Conservation (phyloP, 2,888 invertebrate genomes). For the Eupithecia abbreviata region DNA sequence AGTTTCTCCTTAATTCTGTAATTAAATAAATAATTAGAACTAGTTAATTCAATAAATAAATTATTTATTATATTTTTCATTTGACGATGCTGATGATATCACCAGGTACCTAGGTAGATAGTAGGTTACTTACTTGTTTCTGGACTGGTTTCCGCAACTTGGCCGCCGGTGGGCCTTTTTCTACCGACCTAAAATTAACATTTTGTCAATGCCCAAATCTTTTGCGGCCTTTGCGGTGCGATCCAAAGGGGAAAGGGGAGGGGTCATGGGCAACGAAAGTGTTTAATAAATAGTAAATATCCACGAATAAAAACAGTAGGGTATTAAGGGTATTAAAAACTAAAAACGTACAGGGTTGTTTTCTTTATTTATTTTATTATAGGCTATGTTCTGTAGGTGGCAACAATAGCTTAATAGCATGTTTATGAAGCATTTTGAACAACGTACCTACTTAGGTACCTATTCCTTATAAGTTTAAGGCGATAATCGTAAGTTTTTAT, state of each 20-base stretch:
- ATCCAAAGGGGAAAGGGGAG: too few species aligned
- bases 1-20: too few species aligned
- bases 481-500: constrained; percentile 23
- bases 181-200: background rate
- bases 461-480: constrained; percentile 5
- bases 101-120: background rate
- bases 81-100: background rate
- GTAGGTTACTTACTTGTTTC: too few species aligned
- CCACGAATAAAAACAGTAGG: too few species aligned
- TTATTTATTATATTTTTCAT: background rate
- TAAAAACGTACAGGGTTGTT: background rate
- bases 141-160: too few species aligned
- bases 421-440: constrained; percentile 23
- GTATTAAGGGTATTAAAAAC: background rate
- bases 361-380: background rate
- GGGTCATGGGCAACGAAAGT: too few species aligned
- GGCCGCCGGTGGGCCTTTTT: too few species aligned
- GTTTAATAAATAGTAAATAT: background rate
- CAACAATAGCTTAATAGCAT: constrained; percentile 22
- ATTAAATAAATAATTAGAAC: too few species aligned
- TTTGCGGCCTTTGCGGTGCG: too few species aligned
- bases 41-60: too few species aligned
- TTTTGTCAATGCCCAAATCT: too few species aligned
- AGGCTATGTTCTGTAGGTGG: background rate
- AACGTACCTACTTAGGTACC: background rate